phyloP scores from a whole-genome alignment of 1,140 invertebrate species.

The Callitettix versicolor region DNA sequence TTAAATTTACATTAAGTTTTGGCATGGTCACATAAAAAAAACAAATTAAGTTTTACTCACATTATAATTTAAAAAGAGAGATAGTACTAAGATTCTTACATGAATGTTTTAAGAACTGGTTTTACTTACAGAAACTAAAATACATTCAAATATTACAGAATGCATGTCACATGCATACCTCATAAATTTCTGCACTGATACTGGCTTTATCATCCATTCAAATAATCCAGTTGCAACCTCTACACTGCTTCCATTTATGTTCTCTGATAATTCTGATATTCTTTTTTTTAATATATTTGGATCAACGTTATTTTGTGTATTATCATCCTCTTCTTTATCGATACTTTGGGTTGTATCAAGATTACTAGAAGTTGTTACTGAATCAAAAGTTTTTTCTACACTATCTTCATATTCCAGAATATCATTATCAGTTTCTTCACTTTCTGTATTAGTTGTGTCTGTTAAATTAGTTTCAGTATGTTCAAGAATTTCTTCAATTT shows the following conservation, averaged over 20 bases:
- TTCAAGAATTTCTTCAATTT: no score
- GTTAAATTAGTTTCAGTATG: no score
- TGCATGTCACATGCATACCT: neutral
- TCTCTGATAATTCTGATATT: neutral
- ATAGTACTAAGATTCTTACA: neutral
- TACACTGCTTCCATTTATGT: neutral
- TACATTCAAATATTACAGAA: neutral
- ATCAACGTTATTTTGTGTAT: neutral
- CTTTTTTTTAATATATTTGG: neutral
- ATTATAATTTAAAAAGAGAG: no score
- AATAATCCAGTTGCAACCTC: neutral
- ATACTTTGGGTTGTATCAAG: neutral
- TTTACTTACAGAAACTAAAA: neutral
- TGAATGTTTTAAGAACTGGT: no score
- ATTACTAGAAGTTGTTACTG: neutral
- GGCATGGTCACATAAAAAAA: no score
- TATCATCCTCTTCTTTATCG: neutral
- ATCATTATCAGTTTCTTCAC: no score
- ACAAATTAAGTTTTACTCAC: no score
- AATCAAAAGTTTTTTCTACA: neutral
- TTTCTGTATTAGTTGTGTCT: no score
- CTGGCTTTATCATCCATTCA: neutral
- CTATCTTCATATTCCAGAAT: neutral
- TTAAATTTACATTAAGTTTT: no score
- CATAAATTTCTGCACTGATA: slow-evolving; percentile 1